These are phyloP conservation scores for Cistogaster globosa DNA, from an alignment of 2,888 invertebrate species.

Conservation along the genomic window DNA sequence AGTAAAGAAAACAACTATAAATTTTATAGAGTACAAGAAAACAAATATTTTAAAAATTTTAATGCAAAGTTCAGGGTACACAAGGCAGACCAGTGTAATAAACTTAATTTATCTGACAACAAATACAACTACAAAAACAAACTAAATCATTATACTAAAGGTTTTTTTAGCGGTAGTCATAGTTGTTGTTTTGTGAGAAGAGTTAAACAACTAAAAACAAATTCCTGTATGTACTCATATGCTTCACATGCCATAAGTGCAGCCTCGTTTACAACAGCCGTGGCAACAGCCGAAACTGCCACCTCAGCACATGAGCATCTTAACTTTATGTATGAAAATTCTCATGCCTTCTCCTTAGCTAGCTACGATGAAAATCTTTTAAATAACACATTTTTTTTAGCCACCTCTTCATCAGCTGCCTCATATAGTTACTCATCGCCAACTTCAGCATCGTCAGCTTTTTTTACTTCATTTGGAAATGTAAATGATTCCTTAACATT, in stretches of 20 bases:
- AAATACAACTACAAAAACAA: not conserved
- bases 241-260: conserved; percentile 60
- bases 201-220: conserved; percentile 6
- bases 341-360: conserved; percentile 30
- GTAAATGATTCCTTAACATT: conserved; percentile 6
- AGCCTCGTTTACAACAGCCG: conserved; percentile 54
- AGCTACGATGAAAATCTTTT: conserved; percentile 49
- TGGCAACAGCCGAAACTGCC: conserved; percentile 47
- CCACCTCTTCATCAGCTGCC: conserved; percentile 16
- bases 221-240: conserved; percentile 63
- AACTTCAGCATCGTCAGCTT: not conserved
- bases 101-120: conserved; percentile 9
- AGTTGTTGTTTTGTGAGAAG: conserved; percentile 8
- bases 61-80: not conserved
- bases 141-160: too few species aligned
- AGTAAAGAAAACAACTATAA: conserved; percentile 30
- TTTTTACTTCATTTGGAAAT: not conserved
- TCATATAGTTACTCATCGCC: conserved; percentile 13
- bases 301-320: conserved; percentile 41
- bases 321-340: conserved; percentile 52
- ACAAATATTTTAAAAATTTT: conserved; percentile 15
- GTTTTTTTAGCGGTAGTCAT: not conserved
- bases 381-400: conserved; percentile 61
- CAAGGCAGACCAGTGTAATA: not conserved
- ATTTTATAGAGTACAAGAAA: conserved; percentile 17